A percentile compares a stretch with the other conserved stretches of the same genome.
Conservation (phyloP, 2,113 vertebrate genomes). For the Scomber colias region DNA sequence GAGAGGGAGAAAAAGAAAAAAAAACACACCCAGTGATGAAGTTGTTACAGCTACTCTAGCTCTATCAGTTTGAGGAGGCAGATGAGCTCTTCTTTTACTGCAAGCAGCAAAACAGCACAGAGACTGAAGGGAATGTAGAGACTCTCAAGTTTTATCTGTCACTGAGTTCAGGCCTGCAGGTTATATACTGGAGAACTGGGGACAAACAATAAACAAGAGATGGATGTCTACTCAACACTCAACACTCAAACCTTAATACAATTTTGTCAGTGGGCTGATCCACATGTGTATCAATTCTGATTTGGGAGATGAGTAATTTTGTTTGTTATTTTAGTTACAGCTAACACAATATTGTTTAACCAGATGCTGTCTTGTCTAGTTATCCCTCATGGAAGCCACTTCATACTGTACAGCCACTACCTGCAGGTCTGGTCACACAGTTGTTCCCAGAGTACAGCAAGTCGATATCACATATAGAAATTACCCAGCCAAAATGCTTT, state of each 20-base stretch:
- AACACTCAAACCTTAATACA: constrained; percentile 17
- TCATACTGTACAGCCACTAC: background rate
- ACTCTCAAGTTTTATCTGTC: constrained; percentile 52
- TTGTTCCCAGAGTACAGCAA: constrained; percentile 7
- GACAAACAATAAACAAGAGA: constrained; percentile 26
- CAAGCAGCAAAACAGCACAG: constrained; percentile 33
- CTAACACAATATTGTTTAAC: constrained; percentile 16
- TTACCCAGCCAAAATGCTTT: constrained; percentile 24
- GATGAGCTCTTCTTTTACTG: constrained; percentile 25
- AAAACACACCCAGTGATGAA: constrained; percentile 5
- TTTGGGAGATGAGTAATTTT: background rate
- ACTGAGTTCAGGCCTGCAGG: constrained; percentile 45
- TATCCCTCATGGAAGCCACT: constrained; percentile 26
- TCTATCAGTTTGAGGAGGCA: constrained; percentile 7
- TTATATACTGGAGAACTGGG: constrained; percentile 48
- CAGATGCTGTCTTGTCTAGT: constrained; percentile 17
- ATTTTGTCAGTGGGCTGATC: constrained; percentile 3
- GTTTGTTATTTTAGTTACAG: background rate
- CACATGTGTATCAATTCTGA: background rate
- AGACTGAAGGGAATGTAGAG: constrained; percentile 25
- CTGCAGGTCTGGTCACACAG: constrained; percentile 5
- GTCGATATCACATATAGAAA: constrained; percentile 36
- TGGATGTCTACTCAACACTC: constrained; percentile 4
- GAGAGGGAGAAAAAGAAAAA: constrained; percentile 25
- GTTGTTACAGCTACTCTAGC: constrained; percentile 24